Conservation (phyloP, 92 coral and sea anemone genomes). For the Palythoa grandiflora region DNA sequence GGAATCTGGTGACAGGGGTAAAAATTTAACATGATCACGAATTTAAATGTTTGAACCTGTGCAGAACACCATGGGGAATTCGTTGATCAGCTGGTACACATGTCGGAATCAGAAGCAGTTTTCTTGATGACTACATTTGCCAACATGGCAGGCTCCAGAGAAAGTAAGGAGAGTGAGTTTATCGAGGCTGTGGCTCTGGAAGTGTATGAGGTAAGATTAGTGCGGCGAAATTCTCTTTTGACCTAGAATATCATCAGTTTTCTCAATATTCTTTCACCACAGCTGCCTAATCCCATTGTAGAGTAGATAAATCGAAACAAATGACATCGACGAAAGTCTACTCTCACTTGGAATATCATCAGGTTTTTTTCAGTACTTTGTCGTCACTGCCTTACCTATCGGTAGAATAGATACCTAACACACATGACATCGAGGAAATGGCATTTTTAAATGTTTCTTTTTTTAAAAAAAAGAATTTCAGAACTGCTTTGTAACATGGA, state of each 20-base stretch:
- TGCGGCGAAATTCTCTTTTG: background rate
- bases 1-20: background rate
- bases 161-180: slow-evolving; percentile 82
- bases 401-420: no score
- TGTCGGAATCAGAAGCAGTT: slow-evolving; percentile 94
- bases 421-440: no score
- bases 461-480: no score
- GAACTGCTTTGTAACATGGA: no score
- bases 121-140: slow-evolving; percentile 96
- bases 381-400: no score
- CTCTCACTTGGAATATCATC: background rate
- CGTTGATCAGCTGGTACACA: slow-evolving; percentile 83
- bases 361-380: no score
- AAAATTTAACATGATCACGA: background rate
- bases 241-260: background rate
- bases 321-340: background rate
- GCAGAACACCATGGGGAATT: slow-evolving; percentile 79
- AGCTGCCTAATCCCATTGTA: no score
- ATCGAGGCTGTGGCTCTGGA: slow-evolving; percentile 89
- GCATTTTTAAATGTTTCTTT: no score
- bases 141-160: slow-evolving; percentile 94
- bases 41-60: background rate
- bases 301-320: no score
- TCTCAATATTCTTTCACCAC: no score
- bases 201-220: slow-evolving; percentile 82